Base-by-base conservation (phyloP, 2,888 invertebrate genomes). In the Anticlea derivata region DNA sequence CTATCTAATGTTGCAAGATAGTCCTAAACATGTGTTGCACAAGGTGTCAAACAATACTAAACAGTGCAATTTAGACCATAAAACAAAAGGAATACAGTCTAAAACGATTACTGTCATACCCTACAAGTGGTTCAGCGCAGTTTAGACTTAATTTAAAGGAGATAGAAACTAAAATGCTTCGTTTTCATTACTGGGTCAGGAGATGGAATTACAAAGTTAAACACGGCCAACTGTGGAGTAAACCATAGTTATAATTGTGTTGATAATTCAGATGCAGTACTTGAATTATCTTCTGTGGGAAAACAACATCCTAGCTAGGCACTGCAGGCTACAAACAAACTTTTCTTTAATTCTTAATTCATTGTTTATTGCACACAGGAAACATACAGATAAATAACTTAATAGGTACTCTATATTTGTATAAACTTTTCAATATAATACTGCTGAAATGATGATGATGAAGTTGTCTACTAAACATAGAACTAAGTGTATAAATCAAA, bases 181-280 rank as follows among this genome's bases (percentile, higher is more conserved):
- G 50, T 40, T 47, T 49, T 51, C 29, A n/a, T 55, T 57, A 50
- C 47, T 61, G 35, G 58, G 58, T 55, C 60, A 55, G 37, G 50
- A 59, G 55, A 60, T 51, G 51, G 54, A 58, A 58, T 58, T 58
- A 55, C 55, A 51, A 58, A 55, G 31, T 53, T 50, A 52, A 60
- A 57, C 40, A 55, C 41, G 40, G 37, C 44, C 35, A 53, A 52
- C 50, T 23, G 34, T 29, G 27, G 43, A 43, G 13, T 37, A 59
- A 50, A 38, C 29, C 23, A 26, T 41, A 37, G 24, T 30, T 34
- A 26, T 34, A 39, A 30, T 38, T 31, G 37, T 27, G 27, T 10
- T 39, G 6, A 12, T 24, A 23, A 35, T 35, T 22, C 12, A 11
- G 11, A 35, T 35, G 20, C 5, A 11, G 10, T 8, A 10, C 3